Evolutionary conservation across 2,113 vertebrate genomes (phyloP).

Genomic region (Ploceus nigricollis): DNA sequence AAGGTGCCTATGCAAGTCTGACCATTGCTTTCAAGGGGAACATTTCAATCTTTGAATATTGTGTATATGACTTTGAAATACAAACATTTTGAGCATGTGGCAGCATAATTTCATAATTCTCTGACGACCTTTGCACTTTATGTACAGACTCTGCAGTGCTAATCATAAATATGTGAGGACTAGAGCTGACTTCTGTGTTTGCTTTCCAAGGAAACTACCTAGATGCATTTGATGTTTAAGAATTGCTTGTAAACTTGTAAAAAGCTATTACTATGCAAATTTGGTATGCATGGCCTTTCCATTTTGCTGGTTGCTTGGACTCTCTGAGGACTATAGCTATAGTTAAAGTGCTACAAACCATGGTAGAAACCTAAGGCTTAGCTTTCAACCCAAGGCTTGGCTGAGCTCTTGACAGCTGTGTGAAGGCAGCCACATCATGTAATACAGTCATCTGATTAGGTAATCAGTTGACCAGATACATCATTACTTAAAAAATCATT

Average conservation of each 20-base stretch:
- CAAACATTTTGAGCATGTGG: not conserved
- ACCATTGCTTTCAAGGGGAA: not conserved
- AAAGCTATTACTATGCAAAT: not conserved
- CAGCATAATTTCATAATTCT: not conserved
- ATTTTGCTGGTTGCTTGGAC: not conserved
- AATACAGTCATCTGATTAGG: not conserved
- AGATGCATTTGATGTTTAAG: not conserved
- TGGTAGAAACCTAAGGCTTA: not conserved
- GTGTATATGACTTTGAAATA: not conserved
- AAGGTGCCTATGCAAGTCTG: not conserved
- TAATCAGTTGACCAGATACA: constrained; percentile 22
- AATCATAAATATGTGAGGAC: not conserved
- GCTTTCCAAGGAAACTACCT: not conserved
- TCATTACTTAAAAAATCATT: not conserved
- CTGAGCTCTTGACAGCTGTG: not conserved
- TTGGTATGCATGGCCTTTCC: not conserved
- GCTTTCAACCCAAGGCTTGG: not conserved
- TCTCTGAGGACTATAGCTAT: not conserved
- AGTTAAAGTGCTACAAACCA: not conserved
- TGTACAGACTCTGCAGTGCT: not conserved
- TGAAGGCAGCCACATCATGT: not conserved
- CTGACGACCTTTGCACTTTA: not conserved
- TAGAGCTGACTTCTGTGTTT: not conserved
- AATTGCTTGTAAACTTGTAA: not conserved
- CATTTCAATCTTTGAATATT: not conserved